Conservation (phyloP, 1,140 invertebrate genomes). For the Heterodera schachtii region DNA sequence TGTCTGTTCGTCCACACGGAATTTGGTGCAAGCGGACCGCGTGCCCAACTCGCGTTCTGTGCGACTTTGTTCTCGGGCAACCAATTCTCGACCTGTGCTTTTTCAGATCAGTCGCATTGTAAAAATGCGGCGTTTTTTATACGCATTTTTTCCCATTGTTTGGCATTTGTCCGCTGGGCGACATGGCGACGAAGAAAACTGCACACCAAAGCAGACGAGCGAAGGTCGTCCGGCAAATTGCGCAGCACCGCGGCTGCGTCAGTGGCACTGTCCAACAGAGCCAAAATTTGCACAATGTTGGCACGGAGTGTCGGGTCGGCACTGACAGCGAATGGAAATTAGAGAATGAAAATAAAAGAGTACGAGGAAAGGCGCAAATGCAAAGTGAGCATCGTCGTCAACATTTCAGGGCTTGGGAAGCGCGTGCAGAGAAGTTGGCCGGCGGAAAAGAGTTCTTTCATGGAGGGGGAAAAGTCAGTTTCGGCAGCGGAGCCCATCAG, state of each 20-base stretch:
- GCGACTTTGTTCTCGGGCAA: neutral
- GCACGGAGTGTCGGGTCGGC: slow-evolving; percentile 13
- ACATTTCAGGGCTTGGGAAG: slow-evolving; percentile 21
- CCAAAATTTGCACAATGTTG: neutral
- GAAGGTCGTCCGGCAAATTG: slow-evolving; percentile 16
- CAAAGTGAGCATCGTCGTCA: slow-evolving; percentile 17
- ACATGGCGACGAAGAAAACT: slow-evolving; percentile 26
- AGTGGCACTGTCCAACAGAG: slow-evolving; percentile 14
- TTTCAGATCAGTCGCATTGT: neutral
- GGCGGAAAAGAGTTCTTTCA: slow-evolving; percentile 9
- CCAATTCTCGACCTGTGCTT: neutral
- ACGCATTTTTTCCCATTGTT: slow-evolving; percentile 7
- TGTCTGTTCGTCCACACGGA: slow-evolving; percentile 18
- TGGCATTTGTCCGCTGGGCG: slow-evolving; percentile 7
- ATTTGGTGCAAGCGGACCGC: neutral
- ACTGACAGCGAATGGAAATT: neutral
- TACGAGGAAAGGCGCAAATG: slow-evolving; percentile 19
- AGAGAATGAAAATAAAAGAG: no score
- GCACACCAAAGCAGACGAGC: slow-evolving; percentile 7
- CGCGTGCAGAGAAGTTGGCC: slow-evolving; percentile 23
- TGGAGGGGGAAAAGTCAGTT: neutral
- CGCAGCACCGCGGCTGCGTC: slow-evolving; percentile 2
- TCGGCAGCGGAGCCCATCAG: slow-evolving; percentile 2
- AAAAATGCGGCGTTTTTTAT: neutral
- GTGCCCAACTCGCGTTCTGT: neutral